Percentiles rank a stretch among this genome's conserved stretches.
Evolutionary conservation across 2,797 vertebrate species (phyloP).

Genomic region (Gymnocypris eckloni): DNA sequence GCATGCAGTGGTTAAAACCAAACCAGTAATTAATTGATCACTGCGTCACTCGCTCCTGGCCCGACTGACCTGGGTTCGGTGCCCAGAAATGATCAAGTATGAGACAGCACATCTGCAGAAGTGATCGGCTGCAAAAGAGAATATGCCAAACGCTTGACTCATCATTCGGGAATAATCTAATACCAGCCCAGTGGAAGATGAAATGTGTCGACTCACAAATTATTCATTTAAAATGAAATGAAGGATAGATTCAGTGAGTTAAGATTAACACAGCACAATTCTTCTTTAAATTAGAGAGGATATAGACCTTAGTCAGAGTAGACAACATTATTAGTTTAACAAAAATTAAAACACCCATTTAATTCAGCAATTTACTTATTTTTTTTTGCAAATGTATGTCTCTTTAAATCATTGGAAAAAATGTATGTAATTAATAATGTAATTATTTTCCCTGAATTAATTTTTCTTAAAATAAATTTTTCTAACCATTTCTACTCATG

Average conservation of each 20-base stretch:
- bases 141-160: not conserved
- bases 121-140: slow-evolving; percentile 29
- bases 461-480: not conserved
- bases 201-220: not conserved
- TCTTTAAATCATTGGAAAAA: not conserved
- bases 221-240: not conserved
- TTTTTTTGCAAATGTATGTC: not conserved
- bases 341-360: not conserved
- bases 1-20: slow-evolving; percentile 25
- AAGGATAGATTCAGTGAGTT: too few species aligned
- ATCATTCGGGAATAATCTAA: not conserved
- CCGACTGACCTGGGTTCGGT: slow-evolving; percentile 29
- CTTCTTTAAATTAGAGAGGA: not conserved
- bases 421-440: not conserved
- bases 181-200: not conserved
- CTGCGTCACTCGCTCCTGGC: slow-evolving; percentile 52
- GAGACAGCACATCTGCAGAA: slow-evolving; percentile 34
- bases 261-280: not conserved
- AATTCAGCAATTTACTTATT: too few species aligned
- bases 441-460: too few species aligned
- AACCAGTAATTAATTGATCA: slow-evolving; percentile 19
- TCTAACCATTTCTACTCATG: not conserved
- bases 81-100: slow-evolving; percentile 28
- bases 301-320: not conserved
- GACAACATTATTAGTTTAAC: not conserved